A percentile compares a stretch with the other conserved stretches of the same genome.
Conservation (phyloP, 2,797 vertebrate species). For the Australoheros facetus region DNA sequence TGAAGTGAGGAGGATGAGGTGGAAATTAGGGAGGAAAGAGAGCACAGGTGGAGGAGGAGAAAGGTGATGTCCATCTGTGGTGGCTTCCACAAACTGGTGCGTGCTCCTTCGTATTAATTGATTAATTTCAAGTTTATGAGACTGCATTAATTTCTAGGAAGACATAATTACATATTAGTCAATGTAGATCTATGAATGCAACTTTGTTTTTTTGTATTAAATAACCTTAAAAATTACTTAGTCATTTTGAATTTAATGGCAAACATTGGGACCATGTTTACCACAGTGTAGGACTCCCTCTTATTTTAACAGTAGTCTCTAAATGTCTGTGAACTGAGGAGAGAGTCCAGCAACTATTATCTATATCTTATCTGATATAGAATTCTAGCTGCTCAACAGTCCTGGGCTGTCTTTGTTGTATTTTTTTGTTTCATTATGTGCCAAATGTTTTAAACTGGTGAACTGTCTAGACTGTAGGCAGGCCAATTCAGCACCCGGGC, state of each 20-base stretch:
- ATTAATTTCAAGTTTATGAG: background rate
- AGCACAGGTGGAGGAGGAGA: background rate
- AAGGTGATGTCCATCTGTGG: rapidly evolving
- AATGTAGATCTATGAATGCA: background rate
- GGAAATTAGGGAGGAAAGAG: rapidly evolving
- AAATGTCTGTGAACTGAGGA: background rate
- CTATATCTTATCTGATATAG: background rate
- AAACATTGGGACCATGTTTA: background rate
- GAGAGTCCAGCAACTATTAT: too few species aligned
- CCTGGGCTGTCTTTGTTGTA: too few species aligned
- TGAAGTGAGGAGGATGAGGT: background rate
- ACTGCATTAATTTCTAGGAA: background rate
- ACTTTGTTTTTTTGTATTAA: background rate
- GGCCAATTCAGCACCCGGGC: background rate
- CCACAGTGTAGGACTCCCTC: background rate
- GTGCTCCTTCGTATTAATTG: background rate
- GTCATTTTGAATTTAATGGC: background rate
- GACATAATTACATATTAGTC: background rate
- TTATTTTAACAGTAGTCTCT: background rate
- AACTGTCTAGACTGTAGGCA: background rate
- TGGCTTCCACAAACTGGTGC: background rate
- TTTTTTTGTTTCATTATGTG: background rate
- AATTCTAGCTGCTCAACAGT: background rate
- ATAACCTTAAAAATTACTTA: background rate
- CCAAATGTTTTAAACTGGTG: background rate